phyloP scores from a whole-genome alignment of 2,888 invertebrate genomes.

The Tenthredo mesomela region DNA sequence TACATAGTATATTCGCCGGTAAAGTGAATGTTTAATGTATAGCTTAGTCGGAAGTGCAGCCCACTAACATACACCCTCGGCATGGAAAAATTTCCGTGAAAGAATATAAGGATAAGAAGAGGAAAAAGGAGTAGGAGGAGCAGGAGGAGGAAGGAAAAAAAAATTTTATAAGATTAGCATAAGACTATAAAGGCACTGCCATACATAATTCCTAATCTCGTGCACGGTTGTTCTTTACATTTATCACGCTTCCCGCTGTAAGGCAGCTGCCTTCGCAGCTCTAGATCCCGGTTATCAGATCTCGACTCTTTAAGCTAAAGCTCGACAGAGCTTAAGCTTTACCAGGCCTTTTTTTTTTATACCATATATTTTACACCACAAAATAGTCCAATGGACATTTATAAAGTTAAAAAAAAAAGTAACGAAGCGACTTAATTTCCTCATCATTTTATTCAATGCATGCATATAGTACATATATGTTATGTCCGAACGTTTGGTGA shows the following conservation, averaged over 20 bases:
- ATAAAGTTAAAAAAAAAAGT: too few species aligned
- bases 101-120: not conserved
- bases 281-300: constrained; percentile 64
- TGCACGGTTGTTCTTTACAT: constrained; percentile 32
- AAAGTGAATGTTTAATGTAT: not conserved
- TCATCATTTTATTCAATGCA: not conserved
- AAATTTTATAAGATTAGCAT: not conserved
- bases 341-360: constrained; percentile 48
- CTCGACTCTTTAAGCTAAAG: constrained; percentile 59
- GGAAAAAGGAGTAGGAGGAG: too few species aligned
- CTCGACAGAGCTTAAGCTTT: constrained; percentile 63
- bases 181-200: not conserved
- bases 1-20: not conserved
- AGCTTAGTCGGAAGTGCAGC: not conserved
- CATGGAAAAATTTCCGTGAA: not conserved
- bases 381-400: not conserved
- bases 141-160: not conserved
- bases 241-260: constrained; percentile 25
- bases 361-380: not conserved
- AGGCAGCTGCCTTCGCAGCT: constrained; percentile 53
- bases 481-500: not conserved
- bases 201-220: constrained; percentile 38
- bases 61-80: not conserved
- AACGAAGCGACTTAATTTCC: not conserved
- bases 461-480: too few species aligned